Evolutionary conservation across 2,797 vertebrate genomes (phyloP), one percentile per base, ranked within the genome.

Genomic region (Meda fulgida): DNA sequence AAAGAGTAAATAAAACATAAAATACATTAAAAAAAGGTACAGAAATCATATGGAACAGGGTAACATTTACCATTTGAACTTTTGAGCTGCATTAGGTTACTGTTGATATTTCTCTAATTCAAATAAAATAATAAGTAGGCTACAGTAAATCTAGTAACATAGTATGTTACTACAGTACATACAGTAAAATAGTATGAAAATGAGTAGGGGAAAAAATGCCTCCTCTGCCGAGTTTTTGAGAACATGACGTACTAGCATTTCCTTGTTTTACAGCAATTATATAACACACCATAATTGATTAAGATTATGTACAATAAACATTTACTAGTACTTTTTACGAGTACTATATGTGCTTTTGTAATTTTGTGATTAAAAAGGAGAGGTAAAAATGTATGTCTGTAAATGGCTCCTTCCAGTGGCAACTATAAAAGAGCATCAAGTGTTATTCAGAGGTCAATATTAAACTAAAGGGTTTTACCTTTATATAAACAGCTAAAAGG

Each of bases 391-490:
- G 48, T 65, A 78, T 76, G 26, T 53, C 34, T 87, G 83, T 58
- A 87, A 87, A 87, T 66, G 73, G 66, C 86, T 87, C 79, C 83
- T 82, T 78, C 83, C 83, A 85, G 86, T 81, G 86, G 86, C 51
- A 76, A 81, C 40, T 48, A 58, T 63, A 14, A 75, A 83, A 87
- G 36, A 84, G 55, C 63, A 77, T 48, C n/a, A 84, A 69, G 38
- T 69, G 60, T 80, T 75, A 72, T 65, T 83, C 7, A 48, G 43
- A 77, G 5, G 48, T 31, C 19, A 69, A 67, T 19, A n/a, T 40
- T 29, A 8, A 3, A 29, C 70, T 23, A 69, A 58, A 21, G 36
- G 26, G 5, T 16, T 48, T 16, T 48, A 48, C 14, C 1, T 48
- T 46, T 46, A 46, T 48, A 48, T 48, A 48, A 5, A 48, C 16